phyloP scores from a whole-genome alignment of 2,888 invertebrate genomes.

The Hololepta plana region DNA sequence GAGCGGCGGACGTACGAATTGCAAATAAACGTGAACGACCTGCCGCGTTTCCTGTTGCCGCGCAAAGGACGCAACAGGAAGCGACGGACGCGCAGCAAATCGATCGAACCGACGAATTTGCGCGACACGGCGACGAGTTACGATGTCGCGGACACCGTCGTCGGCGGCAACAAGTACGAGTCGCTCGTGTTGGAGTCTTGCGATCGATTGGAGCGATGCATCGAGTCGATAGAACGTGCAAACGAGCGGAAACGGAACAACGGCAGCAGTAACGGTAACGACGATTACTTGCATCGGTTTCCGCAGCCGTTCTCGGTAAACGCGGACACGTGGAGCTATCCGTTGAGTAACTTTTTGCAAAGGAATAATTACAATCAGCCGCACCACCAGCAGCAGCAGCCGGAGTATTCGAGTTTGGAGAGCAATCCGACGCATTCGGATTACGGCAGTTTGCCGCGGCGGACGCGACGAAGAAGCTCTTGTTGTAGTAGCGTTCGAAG shows the following conservation, averaged over 20 bases:
- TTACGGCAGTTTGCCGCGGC: conserved; percentile 24
- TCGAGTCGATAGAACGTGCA: conserved; percentile 11
- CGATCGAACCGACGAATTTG: conserved; percentile 9
- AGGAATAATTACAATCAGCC: conserved; percentile 12
- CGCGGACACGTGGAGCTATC: no score
- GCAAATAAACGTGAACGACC: conserved; percentile 21
- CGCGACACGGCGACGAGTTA: conserved; percentile 13
- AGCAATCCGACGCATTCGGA: conserved; percentile 22
- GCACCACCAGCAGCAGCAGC: conserved; percentile 5
- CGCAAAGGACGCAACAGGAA: conserved; percentile 7
- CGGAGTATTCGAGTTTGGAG: conserved; percentile 22
- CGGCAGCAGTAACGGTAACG: conserved; percentile 1
- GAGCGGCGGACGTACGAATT: conserved; percentile 19
- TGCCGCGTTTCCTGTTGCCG: no score
- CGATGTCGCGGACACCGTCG: no score
- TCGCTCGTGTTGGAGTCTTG: conserved; percentile 21
- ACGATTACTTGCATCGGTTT: conserved; percentile 10
- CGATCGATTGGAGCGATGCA: conserved; percentile 20
- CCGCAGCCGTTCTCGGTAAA: conserved; percentile 12
- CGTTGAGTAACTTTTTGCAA: no score
- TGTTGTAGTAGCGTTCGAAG: no score
- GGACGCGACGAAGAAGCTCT: conserved; percentile 14
- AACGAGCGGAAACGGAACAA: no score
- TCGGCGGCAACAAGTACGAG: conserved; percentile 26
- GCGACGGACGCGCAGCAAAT: no score